These are phyloP conservation scores for Hycleus cichorii DNA, from an alignment of 1,140 invertebrate species.

Conservation along the genomic window DNA sequence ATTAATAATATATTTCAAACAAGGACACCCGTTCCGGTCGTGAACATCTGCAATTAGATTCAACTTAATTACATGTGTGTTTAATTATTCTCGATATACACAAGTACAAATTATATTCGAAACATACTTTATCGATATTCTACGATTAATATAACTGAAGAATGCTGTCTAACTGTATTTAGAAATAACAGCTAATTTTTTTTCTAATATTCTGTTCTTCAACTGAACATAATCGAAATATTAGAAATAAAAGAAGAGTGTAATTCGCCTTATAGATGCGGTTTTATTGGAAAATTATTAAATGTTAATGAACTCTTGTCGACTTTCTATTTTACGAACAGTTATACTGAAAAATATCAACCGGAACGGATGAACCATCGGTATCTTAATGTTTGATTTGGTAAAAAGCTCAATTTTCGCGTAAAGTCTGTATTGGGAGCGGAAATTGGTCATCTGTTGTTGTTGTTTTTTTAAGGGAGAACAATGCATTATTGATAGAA, in stretches of 20 bases:
- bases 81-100: not conserved
- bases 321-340: not conserved
- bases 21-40: slow-evolving; percentile 11
- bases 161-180: too few species aligned
- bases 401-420: too few species aligned
- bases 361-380: not conserved
- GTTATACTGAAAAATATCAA: not conserved
- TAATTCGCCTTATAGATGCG: too few species aligned
- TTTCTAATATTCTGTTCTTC: too few species aligned
- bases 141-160: too few species aligned
- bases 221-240: not conserved
- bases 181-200: too few species aligned
- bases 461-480: not conserved
- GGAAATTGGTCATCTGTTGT: too few species aligned
- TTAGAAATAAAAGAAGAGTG: too few species aligned
- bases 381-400: not conserved
- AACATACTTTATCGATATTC: too few species aligned
- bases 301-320: not conserved
- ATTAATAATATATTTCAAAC: slow-evolving; percentile 3
- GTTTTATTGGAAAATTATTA: not conserved
- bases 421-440: too few species aligned
- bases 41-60: slow-evolving; percentile 1
- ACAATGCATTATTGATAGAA: not conserved
- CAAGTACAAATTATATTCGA: too few species aligned
- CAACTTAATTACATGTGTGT: not conserved